phyloP scores from a whole-genome alignment of 2,113 vertebrate genomes.

The Myxocyprinus asiaticus region DNA sequence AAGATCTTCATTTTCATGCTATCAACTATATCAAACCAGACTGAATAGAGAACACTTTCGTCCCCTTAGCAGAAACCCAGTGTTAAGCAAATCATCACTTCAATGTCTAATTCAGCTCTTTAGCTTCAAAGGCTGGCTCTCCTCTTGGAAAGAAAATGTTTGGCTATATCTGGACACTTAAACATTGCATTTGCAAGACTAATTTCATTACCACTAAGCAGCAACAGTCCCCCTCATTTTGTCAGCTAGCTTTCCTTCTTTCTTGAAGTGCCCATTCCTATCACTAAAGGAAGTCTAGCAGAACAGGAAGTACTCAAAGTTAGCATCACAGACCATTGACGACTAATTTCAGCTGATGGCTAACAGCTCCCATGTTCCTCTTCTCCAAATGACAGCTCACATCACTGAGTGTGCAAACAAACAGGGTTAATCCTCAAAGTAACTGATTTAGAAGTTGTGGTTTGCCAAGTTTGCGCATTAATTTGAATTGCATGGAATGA shows the following conservation, averaged over 20 bases:
- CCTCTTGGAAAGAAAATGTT: slow-evolving; percentile 10
- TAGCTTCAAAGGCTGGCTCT: slow-evolving; percentile 21
- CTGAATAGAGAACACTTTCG: background rate
- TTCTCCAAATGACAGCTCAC: slow-evolving; percentile 1
- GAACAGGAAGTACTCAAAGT: slow-evolving; percentile 27
- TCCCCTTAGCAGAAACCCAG: background rate
- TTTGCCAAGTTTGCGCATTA: slow-evolving; percentile 36
- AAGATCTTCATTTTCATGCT: too few relatives aligned
- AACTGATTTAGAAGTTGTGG: slow-evolving; percentile 24
- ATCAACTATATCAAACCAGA: background rate
- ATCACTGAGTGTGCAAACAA: slow-evolving; percentile 27
- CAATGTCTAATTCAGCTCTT: slow-evolving; percentile 20
- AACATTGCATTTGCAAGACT: slow-evolving; percentile 37
- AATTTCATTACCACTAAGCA: slow-evolving; percentile 47
- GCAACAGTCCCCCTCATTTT: slow-evolving; percentile 26
- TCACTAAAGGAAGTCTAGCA: slow-evolving; percentile 10
- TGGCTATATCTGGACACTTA: slow-evolving; percentile 40
- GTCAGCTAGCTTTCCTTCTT: slow-evolving; percentile 4
- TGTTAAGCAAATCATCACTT: background rate
- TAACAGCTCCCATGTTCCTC: slow-evolving; percentile 6
- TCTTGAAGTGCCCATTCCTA: slow-evolving; percentile 9
- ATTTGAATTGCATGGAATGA: slow-evolving; percentile 26
- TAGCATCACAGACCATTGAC: slow-evolving; percentile 31
- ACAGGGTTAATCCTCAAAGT: slow-evolving; percentile 23
- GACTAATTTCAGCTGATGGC: slow-evolving; percentile 33